These are phyloP conservation scores for Pseudoatta argentina DNA, from an alignment of 1,140 invertebrate species.

Conservation along the genomic window DNA sequence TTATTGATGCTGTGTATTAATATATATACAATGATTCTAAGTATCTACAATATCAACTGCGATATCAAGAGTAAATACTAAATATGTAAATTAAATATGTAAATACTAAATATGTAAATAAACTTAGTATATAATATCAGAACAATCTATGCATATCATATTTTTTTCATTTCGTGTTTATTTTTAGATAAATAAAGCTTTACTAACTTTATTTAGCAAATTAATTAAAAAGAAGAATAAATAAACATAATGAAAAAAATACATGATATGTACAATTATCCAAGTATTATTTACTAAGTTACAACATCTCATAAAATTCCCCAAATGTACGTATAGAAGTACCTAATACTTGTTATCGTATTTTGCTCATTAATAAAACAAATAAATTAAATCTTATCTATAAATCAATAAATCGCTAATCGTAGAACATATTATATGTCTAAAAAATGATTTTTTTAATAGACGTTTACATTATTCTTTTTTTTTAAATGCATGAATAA, in stretches of 20 bases:
- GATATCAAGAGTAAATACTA: no score
- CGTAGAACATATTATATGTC: neutral
- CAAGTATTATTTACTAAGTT: neutral
- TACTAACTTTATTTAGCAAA: neutral
- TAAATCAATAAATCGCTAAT: neutral
- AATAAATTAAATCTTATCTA: neutral
- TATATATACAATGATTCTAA: no score
- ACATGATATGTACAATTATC: neutral
- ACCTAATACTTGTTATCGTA: neutral
- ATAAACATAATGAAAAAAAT: neutral
- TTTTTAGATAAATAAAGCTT: no score
- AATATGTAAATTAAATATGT: no score
- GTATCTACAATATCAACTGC: no score
- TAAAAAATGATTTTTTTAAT: neutral
- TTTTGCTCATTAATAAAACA: constrained; percentile 1
- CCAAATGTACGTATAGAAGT: neutral
- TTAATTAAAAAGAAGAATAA: neutral
- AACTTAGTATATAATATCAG: no score
- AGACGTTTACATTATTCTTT: neutral
- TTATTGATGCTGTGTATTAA: no score
- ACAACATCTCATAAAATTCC: neutral
- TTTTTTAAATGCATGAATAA: neutral
- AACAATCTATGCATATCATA: no score
- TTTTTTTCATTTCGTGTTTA: no score
- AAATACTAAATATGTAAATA: no score